Conservation (phyloP, 2,113 vertebrate species). For the Pygoscelis antarcticus region DNA sequence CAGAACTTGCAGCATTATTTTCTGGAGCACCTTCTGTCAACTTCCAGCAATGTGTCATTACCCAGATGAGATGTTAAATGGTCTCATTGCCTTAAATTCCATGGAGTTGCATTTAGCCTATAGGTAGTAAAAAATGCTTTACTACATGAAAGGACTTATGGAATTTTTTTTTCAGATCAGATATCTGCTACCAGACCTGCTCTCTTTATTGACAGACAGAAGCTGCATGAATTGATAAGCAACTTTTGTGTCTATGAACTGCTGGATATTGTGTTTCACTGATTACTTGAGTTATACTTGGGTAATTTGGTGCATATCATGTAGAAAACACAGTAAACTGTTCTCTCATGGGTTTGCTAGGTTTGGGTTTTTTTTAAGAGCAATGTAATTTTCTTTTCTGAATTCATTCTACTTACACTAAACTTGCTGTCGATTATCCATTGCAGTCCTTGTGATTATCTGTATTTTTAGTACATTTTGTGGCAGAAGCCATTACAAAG, state of each 20-base stretch:
- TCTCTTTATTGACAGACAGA: background rate
- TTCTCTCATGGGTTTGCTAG: background rate
- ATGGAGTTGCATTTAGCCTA: background rate
- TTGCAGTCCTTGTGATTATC: background rate
- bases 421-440: background rate
- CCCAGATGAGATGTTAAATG: background rate
- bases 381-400: background rate
- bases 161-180: background rate
- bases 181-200: background rate
- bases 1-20: background rate
- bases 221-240: conserved; percentile 4
- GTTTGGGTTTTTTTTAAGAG: background rate
- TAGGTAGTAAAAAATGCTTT: background rate
- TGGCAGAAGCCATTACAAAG: conserved; percentile 4
- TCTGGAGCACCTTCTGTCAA: background rate
- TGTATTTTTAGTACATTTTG: background rate
- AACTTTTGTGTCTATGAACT: background rate
- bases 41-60: background rate
- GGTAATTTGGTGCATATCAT: background rate
- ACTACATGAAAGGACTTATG: background rate
- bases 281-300: background rate
- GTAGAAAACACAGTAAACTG: conserved; percentile 8
- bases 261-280: background rate
- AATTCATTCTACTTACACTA: background rate
- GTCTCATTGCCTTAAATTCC: background rate